A percentile compares a stretch with the other conserved stretches of the same genome.
Conservation (phyloP, 2,797 vertebrate species). For the Pelochelys cantorii region DNA sequence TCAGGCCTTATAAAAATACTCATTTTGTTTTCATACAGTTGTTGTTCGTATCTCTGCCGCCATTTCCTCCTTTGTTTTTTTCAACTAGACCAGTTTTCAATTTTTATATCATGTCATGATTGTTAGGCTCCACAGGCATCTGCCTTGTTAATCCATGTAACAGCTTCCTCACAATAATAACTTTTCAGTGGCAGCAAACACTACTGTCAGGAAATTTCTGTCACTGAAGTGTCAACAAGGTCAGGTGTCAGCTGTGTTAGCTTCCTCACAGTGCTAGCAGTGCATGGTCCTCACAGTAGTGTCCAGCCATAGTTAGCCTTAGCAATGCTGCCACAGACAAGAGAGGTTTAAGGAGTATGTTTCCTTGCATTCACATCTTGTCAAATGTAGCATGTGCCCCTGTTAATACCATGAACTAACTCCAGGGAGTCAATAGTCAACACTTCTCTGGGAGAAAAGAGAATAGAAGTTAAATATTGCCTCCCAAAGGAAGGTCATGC, state of each 20-base stretch:
- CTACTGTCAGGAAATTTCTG: background rate
- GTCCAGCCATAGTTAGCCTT: background rate
- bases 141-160: background rate
- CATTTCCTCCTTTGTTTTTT: background rate
- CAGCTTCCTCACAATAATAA: background rate
- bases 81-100: background rate
- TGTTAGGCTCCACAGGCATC: background rate
- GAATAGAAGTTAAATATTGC: background rate
- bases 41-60: background rate
- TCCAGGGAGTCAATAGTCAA: constrained; percentile 10
- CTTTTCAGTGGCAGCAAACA: background rate
- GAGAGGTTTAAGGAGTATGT: background rate
- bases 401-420: background rate
- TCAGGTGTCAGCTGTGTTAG: accelerated
- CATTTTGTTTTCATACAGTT: background rate
- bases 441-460: constrained; percentile 7
- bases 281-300: background rate
- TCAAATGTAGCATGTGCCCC: background rate
- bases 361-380: background rate
- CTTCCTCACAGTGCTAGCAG: background rate
- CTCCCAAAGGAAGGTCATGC: background rate
- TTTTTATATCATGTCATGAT: background rate
- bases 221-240: accelerated
- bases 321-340: background rate
- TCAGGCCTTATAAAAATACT: background rate